Percentiles rank a stretch among this genome's conserved stretches.
Conservation (phyloP, 1,140 invertebrate genomes). For the Marisa cornuarietis region DNA sequence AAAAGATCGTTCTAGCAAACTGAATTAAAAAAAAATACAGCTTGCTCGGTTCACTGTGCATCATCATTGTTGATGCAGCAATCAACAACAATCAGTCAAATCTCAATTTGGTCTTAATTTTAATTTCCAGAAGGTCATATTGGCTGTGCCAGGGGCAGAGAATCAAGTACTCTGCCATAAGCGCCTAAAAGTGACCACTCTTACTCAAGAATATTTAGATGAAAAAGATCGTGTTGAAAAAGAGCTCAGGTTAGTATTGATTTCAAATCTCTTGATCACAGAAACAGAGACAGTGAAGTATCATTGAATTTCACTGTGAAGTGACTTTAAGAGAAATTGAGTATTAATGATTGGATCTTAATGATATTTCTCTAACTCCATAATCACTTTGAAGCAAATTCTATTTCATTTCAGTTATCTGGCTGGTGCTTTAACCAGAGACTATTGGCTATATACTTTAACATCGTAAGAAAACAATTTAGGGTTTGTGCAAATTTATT, state of each 20-base stretch:
- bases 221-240: slow-evolving; percentile 91
- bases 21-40: too few relatives aligned
- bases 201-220: slow-evolving; percentile 87
- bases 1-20: too few relatives aligned
- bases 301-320: background rate
- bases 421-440: too few relatives aligned
- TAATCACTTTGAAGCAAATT: background rate
- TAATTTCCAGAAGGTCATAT: slow-evolving; percentile 57
- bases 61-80: too few relatives aligned
- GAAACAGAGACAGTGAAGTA: background rate
- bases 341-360: background rate
- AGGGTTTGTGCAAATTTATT: too few relatives aligned
- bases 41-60: too few relatives aligned
- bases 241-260: slow-evolving; percentile 78
- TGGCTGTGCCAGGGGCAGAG: slow-evolving; percentile 72
- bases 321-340: background rate
- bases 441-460: background rate
- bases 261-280: background rate
- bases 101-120: slow-evolving; percentile 5
- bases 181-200: slow-evolving; percentile 75
- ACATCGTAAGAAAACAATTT: background rate
- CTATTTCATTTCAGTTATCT: background rate
- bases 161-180: slow-evolving; percentile 74
- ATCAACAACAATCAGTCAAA: too few relatives aligned
- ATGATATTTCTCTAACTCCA: background rate